Evolutionary conservation across 2,888 invertebrate species (phyloP), one percentile per base, ranked within the genome.

Genomic region (Leucozona laternaria): DNA sequence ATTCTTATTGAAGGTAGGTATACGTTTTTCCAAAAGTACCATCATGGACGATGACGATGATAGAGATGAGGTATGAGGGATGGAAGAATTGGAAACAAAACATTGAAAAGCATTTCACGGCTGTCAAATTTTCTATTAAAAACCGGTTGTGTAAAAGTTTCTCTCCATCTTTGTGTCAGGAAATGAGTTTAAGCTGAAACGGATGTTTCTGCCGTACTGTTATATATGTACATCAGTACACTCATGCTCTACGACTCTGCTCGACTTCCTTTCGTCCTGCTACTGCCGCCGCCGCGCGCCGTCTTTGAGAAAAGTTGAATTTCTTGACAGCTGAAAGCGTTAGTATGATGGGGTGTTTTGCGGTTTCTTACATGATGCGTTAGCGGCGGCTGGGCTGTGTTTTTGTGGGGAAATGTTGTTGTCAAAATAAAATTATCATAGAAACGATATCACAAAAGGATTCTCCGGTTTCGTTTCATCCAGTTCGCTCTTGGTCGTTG

Each of bases 81-180:
- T 43, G 79, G 58, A 50, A 50, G 86, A 75, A 79, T 86, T 82
- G 78, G 78, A 86, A 86, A 86, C 86, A 86, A 86, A 86, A 86
- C 86, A 86, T 79, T 86, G 86, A 86, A 86, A 86, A 86, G 86
- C 86, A 86, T 86, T 86, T 86, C 86, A 86, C 82, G 86, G 86
- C 86, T 86, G 86, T 86, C 86, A 86, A 86, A 86, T 79, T 86
- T 86, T 86, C 86, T 86, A 86, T 86, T 82, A 86, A 86, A 78
- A 86, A 86, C 78, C 78, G 82, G 81, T 86, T 82, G 81, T 86
- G 70, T 62, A 80, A 82, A 86, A 86, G 82, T 86, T 86, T 86
- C 66, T 62, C 78, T 86, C 75, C 82, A 66, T 82, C 86, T 79
- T 86, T 86, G 78, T 75, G 86, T 86, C 86, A 82, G 86, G 86